Evolutionary conservation across 2,888 invertebrate genomes (phyloP).

Genomic region (Oxytorus armatus): DNA sequence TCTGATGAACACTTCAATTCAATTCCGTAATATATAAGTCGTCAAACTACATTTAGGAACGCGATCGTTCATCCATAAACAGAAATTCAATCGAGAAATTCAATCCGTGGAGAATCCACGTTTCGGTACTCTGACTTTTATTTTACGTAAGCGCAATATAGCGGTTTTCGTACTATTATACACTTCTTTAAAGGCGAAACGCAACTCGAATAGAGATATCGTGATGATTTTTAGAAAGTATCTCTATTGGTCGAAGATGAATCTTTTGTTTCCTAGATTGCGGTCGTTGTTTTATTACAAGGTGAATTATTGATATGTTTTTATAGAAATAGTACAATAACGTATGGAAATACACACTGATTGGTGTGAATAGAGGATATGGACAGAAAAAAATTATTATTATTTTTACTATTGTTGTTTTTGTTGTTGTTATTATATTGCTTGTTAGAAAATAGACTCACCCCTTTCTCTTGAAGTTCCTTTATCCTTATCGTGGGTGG

Average conservation of each 20-base stretch:
- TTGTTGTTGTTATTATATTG: background rate
- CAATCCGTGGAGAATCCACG: constrained; percentile 53
- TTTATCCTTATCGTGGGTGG: constrained; percentile 76
- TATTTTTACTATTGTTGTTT: constrained; percentile 9
- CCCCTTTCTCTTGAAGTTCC: constrained; percentile 72
- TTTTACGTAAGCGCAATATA: constrained; percentile 68
- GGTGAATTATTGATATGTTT: too few relatives aligned
- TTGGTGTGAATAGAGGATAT: background rate
- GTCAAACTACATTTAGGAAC: constrained; percentile 23
- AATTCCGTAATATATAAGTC: background rate
- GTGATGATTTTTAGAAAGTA: constrained; percentile 54
- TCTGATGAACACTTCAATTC: background rate
- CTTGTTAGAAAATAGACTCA: constrained; percentile 41
- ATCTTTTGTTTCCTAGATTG: constrained; percentile 36
- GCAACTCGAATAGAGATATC: constrained; percentile 44
- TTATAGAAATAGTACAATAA: background rate
- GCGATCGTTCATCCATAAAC: constrained; percentile 72
- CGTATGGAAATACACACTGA: background rate
- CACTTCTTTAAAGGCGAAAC: constrained; percentile 48
- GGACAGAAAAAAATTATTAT: background rate
- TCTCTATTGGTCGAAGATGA: constrained; percentile 18
- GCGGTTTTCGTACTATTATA: constrained; percentile 50
- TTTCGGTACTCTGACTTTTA: constrained; percentile 44
- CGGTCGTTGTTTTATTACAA: constrained; percentile 1
- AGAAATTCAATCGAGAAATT: constrained; percentile 74